Evolutionary conservation across 2,113 vertebrate species (phyloP).

Genomic region (Mixornis gularis): DNA sequence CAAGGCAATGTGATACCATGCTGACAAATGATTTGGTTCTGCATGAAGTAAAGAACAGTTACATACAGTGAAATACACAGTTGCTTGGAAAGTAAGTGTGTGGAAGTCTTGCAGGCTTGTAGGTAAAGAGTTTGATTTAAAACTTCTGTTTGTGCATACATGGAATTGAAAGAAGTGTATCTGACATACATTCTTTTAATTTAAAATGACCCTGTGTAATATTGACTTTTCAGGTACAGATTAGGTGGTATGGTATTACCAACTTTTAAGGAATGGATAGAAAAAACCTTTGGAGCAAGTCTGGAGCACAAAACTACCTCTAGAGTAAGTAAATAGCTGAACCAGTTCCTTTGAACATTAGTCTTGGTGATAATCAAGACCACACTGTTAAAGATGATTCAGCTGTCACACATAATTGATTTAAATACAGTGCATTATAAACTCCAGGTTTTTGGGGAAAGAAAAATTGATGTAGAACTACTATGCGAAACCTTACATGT

Average conservation of each 20-base stretch:
- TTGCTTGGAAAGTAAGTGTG: background rate
- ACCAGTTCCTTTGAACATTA: conserved; percentile 13
- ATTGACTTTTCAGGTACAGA: conserved; percentile 82
- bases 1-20: background rate
- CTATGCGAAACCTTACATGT: background rate
- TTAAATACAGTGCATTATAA: background rate
- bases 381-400: background rate
- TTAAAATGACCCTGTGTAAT: conserved; percentile 55
- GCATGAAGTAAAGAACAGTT: background rate
- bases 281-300: conserved; percentile 86
- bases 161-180: background rate
- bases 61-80: background rate
- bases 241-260: conserved; percentile 91
- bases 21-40: background rate
- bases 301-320: conserved; percentile 89
- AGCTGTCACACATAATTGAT: background rate
- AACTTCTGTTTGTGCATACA: background rate
- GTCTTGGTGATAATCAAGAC: conserved; percentile 26
- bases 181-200: conserved; percentile 29
- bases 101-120: background rate
- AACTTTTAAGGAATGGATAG: conserved; percentile 91
- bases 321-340: conserved; percentile 79
- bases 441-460: background rate
- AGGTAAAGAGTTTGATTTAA: background rate
- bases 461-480: background rate